Evolutionary conservation across 2,797 vertebrate genomes (phyloP).

Genomic region (Syngnathus rostellatus): DNA sequence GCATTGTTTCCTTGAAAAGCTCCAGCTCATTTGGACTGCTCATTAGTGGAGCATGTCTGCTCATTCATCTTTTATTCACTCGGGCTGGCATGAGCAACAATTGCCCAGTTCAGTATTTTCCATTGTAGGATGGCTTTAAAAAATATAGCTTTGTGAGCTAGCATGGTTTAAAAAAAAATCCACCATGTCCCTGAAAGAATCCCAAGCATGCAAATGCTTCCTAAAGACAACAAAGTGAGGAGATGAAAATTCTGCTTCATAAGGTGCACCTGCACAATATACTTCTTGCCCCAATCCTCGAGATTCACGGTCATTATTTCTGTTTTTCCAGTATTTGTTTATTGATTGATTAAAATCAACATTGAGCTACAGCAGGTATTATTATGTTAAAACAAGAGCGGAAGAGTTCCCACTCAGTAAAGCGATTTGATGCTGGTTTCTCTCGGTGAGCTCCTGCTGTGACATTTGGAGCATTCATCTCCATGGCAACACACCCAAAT

Average conservation of each 20-base stretch:
- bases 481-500: conserved; percentile 53
- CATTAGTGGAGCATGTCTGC: conserved; percentile 36
- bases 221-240: neutral
- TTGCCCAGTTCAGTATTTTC: neutral
- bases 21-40: conserved; percentile 34
- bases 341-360: neutral
- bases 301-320: too few relatives aligned
- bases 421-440: conserved; percentile 29
- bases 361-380: neutral
- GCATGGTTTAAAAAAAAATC: neutral
- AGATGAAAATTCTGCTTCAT: neutral
- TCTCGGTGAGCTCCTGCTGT: conserved; percentile 44
- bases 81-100: conserved; percentile 16
- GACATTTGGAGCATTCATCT: conserved; percentile 50
- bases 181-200: neutral
- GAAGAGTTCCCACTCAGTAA: conserved; percentile 21
- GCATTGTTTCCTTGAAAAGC: conserved; percentile 46
- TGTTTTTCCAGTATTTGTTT: neutral
- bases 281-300: too few relatives aligned
- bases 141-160: neutral
- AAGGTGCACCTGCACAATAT: neutral
- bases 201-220: too few relatives aligned
- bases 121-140: neutral
- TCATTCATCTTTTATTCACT: conserved; percentile 26
- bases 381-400: conserved; percentile 19